Conservation (phyloP, 2,797 vertebrate species). For the Danio tinwini region DNA sequence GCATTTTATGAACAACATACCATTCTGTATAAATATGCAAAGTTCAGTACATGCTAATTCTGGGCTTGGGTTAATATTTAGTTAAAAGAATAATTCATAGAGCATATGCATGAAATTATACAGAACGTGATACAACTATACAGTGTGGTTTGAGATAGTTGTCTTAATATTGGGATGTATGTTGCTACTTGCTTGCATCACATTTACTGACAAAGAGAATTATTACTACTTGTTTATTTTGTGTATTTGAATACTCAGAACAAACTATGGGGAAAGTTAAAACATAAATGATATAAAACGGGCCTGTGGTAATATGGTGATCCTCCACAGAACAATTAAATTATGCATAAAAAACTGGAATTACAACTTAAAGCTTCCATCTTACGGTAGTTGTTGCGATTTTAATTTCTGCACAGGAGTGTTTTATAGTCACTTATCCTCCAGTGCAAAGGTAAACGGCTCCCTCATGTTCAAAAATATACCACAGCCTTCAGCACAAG, state of each 20-base stretch:
- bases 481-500: constrained; percentile 7
- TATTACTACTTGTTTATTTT: constrained; percentile 1
- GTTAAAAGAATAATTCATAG: background rate
- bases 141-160: background rate
- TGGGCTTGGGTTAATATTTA: background rate
- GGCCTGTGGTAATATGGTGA: background rate
- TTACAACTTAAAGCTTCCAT: background rate
- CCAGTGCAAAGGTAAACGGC: constrained; percentile 31
- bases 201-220: constrained; percentile 13
- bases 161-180: background rate
- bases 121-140: background rate
- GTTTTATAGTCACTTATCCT: constrained; percentile 14
- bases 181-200: constrained; percentile 26
- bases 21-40: background rate
- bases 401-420: constrained; percentile 16
- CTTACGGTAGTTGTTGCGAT: background rate
- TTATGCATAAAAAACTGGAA: constrained; percentile 18
- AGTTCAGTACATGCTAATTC: background rate
- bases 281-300: background rate
- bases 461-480: constrained; percentile 17
- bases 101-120: constrained; percentile 6
- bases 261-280: constrained; percentile 6
- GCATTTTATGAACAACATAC: background rate
- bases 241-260: constrained; percentile 25
- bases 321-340: background rate